phyloP scores from a whole-genome alignment of 2,113 vertebrate species.

The Nothocercus julius region DNA sequence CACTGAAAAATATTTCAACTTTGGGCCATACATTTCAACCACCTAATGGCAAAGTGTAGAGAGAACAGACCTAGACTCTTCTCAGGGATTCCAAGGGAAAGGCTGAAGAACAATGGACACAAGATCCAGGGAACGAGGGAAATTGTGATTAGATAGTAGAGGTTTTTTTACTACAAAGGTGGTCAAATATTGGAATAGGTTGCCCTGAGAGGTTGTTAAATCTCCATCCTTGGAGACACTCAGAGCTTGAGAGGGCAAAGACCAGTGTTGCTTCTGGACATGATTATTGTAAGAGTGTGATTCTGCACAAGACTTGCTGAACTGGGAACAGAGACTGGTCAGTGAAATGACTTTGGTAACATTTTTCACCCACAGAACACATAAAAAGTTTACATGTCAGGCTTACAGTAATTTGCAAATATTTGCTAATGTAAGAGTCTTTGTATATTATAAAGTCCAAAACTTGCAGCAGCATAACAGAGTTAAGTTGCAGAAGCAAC shows the following conservation, averaged over 20 bases:
- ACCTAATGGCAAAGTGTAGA: fast-evolving
- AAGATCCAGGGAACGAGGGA: neutral
- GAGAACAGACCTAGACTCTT: neutral
- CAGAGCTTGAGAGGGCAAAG: neutral
- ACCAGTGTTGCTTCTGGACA: neutral
- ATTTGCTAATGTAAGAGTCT: neutral
- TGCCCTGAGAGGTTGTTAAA: neutral
- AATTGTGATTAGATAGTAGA: neutral
- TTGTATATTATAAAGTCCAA: neutral
- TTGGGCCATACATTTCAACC: neutral
- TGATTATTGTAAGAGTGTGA: neutral
- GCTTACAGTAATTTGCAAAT: neutral
- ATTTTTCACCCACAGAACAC: neutral
- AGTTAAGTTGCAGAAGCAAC: neutral
- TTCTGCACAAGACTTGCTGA: neutral
- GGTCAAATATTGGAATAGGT: neutral
- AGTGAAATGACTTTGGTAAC: neutral
- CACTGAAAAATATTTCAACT: neutral
- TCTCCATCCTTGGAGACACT: neutral
- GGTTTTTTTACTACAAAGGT: neutral
- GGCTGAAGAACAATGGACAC: fast-evolving
- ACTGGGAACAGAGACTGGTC: neutral
- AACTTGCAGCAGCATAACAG: neutral
- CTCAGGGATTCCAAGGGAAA: fast-evolving
- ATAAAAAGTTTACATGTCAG: neutral